phyloP scores from a whole-genome alignment of 2,797 vertebrate genomes.

The Mormyrus proboscirostris region DNA sequence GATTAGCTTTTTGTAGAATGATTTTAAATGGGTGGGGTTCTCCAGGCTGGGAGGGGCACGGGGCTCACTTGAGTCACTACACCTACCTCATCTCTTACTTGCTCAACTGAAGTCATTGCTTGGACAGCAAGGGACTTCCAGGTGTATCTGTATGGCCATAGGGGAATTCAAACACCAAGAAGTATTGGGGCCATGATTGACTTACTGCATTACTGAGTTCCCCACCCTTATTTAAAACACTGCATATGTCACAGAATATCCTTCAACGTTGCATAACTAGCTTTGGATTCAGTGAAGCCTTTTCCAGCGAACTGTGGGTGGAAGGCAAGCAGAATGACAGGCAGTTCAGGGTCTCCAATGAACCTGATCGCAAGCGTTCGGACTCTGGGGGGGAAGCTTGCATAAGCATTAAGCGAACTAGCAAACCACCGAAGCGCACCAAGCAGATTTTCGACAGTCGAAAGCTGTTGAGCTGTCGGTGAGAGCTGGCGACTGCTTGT shows the following conservation, averaged over 20 bases:
- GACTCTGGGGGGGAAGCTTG: not conserved
- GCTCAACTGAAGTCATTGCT: not conserved
- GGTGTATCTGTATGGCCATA: not conserved
- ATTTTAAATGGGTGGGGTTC: not conserved
- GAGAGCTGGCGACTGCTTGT: not conserved
- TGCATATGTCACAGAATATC: not conserved
- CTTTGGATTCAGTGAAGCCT: not conserved
- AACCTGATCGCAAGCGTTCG: not conserved
- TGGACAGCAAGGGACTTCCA: not conserved
- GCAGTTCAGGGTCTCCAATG: not conserved
- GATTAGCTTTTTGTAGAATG: not conserved
- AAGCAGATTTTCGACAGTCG: not conserved
- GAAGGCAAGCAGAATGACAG: not conserved
- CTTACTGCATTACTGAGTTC: not conserved
- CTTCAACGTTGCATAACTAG: not conserved
- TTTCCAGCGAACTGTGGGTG: not conserved
- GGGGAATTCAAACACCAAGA: not conserved
- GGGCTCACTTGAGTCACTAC: not conserved
- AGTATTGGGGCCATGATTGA: not conserved
- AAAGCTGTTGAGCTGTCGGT: not conserved
- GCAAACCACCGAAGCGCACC: not conserved
- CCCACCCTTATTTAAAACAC: not conserved
- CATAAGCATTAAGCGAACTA: not conserved
- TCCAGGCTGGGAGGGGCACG: not conserved
- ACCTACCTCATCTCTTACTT: constrained; percentile 9